These are phyloP conservation scores for Sthenelais limicola DNA, from an alignment of 2,888 invertebrate species.

Conservation along the genomic window DNA sequence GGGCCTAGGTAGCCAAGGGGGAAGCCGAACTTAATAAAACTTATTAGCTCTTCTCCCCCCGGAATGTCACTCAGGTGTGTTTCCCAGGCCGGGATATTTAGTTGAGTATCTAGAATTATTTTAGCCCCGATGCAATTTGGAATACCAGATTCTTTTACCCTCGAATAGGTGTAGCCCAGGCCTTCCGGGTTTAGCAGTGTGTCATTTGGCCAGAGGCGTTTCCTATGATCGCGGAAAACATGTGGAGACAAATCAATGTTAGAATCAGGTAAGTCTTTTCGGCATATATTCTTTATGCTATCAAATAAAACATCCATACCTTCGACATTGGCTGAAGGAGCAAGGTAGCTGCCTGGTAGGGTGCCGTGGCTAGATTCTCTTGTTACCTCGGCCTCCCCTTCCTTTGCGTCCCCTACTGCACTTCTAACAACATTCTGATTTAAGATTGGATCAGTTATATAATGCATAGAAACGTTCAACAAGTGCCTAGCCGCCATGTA, in stretches of 20 bases:
- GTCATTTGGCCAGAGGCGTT: background rate
- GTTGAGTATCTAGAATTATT: background rate
- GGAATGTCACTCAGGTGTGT: background rate
- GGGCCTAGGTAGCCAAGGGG: background rate
- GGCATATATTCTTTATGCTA: background rate
- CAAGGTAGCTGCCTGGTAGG: too few relatives aligned
- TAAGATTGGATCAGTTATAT: too few relatives aligned
- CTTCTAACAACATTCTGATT: too few relatives aligned
- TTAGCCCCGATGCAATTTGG: background rate
- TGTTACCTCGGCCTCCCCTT: too few relatives aligned
- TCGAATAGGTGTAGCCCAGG: background rate
- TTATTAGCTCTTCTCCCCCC: background rate
- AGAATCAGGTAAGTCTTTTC: background rate
- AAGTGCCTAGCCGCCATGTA: too few relatives aligned
- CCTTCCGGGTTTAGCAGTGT: background rate
- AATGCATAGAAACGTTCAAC: too few relatives aligned
- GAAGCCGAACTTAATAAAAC: background rate
- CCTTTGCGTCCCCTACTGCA: too few relatives aligned
- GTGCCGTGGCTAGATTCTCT: too few relatives aligned
- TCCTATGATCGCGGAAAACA: background rate
- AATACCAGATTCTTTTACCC: background rate
- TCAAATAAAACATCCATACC: background rate
- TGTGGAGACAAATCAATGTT: background rate
- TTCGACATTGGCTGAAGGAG: too few relatives aligned
- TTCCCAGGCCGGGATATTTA: background rate